A percentile compares a stretch with the other conserved stretches of the same genome.
phyloP scores from a whole-genome alignment of 2,888 invertebrate species.

The Drosophila flavopinicola region DNA sequence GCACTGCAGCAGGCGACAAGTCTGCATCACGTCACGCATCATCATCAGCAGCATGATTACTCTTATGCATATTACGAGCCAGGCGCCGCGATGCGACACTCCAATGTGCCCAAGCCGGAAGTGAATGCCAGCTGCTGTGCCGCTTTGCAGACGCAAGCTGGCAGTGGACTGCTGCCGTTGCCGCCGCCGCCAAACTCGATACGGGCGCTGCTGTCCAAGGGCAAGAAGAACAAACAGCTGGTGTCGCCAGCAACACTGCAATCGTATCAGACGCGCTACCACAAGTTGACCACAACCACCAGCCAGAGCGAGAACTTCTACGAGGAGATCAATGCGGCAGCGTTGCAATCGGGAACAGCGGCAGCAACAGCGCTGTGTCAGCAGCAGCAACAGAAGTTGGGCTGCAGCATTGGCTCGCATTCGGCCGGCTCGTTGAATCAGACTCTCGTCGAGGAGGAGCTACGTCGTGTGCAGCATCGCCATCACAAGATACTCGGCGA shows the following conservation, averaged over 20 bases:
- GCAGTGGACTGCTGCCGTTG: slow-evolving; percentile 29
- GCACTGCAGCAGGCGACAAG: slow-evolving; percentile 61
- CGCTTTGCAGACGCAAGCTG: slow-evolving; percentile 36
- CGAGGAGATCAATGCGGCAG: slow-evolving; percentile 80
- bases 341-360: slow-evolving; percentile 44
- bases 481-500: slow-evolving; percentile 93
- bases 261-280: slow-evolving; percentile 90
- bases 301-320: slow-evolving; percentile 75
- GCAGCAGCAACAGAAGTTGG: slow-evolving; percentile 26
- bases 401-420: slow-evolving; percentile 82
- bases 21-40: slow-evolving; percentile 58
- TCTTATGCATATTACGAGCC: slow-evolving; percentile 93
- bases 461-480: slow-evolving; percentile 91
- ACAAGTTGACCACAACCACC: slow-evolving; percentile 83
- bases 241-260: slow-evolving; percentile 85
- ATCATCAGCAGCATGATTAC: slow-evolving; percentile 86
- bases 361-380: neutral
- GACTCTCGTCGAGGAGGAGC: slow-evolving; percentile 92
- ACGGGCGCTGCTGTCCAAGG: slow-evolving; percentile 83
- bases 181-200: slow-evolving; percentile 84
- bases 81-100: slow-evolving; percentile 87
- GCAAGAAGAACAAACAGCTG: slow-evolving; percentile 82
- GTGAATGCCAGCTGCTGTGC: slow-evolving; percentile 27
- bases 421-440: slow-evolving; percentile 89
- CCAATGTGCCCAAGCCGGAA: slow-evolving; percentile 88